A percentile compares a stretch with the other conserved stretches of the same genome.
Evolutionary conservation across 1,140 invertebrate genomes (phyloP).

Genomic region (Anadara kagoshimensis): DNA sequence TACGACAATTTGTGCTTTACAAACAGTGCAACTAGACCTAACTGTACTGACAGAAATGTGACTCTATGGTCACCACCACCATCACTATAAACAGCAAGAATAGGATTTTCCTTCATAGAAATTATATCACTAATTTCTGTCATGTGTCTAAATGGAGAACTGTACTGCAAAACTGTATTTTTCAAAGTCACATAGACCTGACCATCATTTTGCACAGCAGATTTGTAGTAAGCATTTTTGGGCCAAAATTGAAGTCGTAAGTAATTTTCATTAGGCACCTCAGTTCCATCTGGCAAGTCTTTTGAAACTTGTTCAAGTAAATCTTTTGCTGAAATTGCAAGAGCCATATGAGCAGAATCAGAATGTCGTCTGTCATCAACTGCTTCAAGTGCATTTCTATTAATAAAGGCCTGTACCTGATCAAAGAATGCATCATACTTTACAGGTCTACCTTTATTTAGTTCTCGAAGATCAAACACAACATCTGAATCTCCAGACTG

Average conservation of each 20-base stretch:
- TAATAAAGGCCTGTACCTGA: conserved; percentile 1
- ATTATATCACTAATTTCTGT: too few relatives aligned
- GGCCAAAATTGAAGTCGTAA: conserved; percentile 1
- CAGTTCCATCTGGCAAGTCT: conserved; percentile 6
- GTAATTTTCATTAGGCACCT: background rate
- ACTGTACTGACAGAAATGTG: too few relatives aligned
- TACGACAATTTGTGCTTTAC: too few relatives aligned
- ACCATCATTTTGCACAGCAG: background rate
- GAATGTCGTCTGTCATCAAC: conserved; percentile 21
- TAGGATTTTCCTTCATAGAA: too few relatives aligned
- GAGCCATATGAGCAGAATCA: background rate
- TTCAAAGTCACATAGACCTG: conserved; percentile 10
- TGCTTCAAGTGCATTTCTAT: conserved; percentile 2
- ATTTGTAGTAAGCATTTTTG: background rate
- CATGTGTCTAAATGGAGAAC: too few relatives aligned
- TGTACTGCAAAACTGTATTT: too few relatives aligned
- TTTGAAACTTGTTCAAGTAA: background rate
- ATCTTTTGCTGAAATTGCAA: conserved; percentile 12
- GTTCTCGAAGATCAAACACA: conserved; percentile 14
- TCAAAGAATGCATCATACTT: conserved; percentile 10
- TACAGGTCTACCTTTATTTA: conserved; percentile 22
- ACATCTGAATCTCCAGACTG: conserved; percentile 14
- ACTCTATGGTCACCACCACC: too few relatives aligned
- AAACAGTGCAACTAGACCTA: too few relatives aligned
- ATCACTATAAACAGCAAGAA: too few relatives aligned